Conservation (phyloP, 2,888 invertebrate species). For the Acrobasis suavella region DNA sequence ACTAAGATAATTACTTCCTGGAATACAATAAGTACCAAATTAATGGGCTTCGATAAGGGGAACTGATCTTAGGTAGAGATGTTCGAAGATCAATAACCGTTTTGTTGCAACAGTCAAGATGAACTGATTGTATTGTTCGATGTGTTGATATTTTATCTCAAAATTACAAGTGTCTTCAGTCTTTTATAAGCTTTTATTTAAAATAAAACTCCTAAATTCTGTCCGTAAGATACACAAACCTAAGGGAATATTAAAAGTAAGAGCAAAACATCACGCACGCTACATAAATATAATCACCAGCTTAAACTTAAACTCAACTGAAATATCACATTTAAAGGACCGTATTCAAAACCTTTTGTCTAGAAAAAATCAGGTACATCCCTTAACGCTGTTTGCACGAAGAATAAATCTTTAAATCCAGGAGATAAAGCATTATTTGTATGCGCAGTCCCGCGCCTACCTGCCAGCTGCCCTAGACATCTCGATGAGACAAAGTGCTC, state of each 20-base stretch:
- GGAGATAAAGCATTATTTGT: constrained; percentile 61
- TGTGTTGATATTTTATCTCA: neutral
- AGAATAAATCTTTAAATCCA: constrained; percentile 46
- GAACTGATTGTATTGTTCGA: neutral
- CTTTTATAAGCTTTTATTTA: neutral
- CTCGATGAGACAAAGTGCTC: constrained; percentile 62
- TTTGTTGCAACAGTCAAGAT: constrained; percentile 4
- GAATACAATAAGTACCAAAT: neutral
- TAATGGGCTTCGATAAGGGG: neutral
- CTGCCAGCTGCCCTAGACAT: constrained; percentile 73
- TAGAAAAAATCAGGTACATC: constrained; percentile 36
- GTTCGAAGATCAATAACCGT: constrained; percentile 7
- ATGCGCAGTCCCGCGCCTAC: constrained; percentile 54
- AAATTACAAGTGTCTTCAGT: neutral
- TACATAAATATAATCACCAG: neutral
- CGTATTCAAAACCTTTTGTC: constrained; percentile 22
- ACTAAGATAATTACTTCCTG: constrained; percentile 5
- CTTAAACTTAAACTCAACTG: neutral
- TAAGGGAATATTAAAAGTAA: no score
- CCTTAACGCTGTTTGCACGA: constrained; percentile 35
- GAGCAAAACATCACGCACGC: no score
- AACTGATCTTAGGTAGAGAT: constrained; percentile 2
- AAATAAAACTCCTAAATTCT: neutral
- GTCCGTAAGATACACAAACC: no score
- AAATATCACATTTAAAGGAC: constrained; percentile 10